Base-by-base conservation (phyloP, 2,113 vertebrate genomes). In the Halcyon malimbica region DNA sequence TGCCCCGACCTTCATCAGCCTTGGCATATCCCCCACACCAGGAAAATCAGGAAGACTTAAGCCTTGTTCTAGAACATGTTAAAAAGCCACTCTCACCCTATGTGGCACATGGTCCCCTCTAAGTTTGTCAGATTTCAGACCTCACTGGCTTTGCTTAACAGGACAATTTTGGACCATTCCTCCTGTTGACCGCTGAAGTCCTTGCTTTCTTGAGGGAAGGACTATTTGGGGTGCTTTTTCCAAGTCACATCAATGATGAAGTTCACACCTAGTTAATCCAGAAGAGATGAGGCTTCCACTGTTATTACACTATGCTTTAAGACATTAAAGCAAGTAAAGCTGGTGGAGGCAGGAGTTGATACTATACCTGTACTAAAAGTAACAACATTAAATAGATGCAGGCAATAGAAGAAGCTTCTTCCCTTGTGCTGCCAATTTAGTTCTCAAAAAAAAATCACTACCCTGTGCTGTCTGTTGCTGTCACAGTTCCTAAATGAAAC, bases 31-130 rank as follows among this genome's bases (percentile, higher is more conserved):
- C 20, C 9, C 11, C 25, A n/a, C 9, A 74, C 13, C 13, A 18
- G 3, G 7, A 62, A 75, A 78, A 63, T 31, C 21, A 71, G 28
- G 31, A 65, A 70, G 19, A 62, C 24, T 76, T 73, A 74, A 76
- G 37, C 24, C 42, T 73, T 35, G 8, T 41, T 44, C 29, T n/a
- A 9, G 24, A 69, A 39, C 4, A 3, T 35, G 19, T 24, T 50
- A 69, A 63, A 44, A 94, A 73, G 71, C 51, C 76, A 65, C 26
- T 53, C 41, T 86, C 10, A n/a, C 21, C 67, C 71, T 26, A 19
- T 2, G 6, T 0, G 1, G 25, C 37, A 71, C 4, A 4, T 16
- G 8, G 28, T 23, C 24, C 13, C 20, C 2, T 5, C 59, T 76
- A 13, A 77, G 46, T 21, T 73, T 0, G 0, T 24, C 23, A 51